Conservation (phyloP, 2,888 invertebrate species). For the Tenthredo scrophulariae region DNA sequence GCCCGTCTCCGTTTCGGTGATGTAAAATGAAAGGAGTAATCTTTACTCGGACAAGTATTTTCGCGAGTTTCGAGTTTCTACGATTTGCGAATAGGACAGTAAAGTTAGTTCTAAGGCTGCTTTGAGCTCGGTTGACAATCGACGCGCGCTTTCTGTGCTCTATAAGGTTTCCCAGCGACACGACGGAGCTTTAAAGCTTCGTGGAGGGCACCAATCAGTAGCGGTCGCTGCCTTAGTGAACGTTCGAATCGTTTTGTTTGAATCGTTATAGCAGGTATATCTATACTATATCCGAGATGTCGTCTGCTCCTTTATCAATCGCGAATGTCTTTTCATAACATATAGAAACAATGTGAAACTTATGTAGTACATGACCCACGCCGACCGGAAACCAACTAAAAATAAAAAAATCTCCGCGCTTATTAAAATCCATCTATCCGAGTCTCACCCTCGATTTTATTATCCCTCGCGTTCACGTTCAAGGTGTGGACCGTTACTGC, state of each 20-base stretch:
- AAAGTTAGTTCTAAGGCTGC: slow-evolving; percentile 29
- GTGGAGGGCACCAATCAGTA: slow-evolving; percentile 24
- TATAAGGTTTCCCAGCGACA: slow-evolving; percentile 19
- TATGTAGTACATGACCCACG: not conserved
- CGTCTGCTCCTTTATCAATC: not conserved
- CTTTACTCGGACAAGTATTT: not conserved
- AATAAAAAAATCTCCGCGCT: not conserved
- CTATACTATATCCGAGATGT: not conserved
- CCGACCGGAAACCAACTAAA: not conserved
- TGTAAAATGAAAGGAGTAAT: not conserved
- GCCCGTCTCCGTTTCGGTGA: not conserved
- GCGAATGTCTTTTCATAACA: not conserved
- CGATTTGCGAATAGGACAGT: slow-evolving; percentile 21
- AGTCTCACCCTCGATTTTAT: not conserved
- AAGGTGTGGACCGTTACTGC: slow-evolving; percentile 6
- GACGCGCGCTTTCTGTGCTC: slow-evolving; percentile 31
- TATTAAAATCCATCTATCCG: slow-evolving; percentile 27
- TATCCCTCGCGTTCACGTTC: not conserved
- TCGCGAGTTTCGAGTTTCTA: slow-evolving; percentile 39
- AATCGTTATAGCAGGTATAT: not conserved
- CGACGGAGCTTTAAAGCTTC: slow-evolving; percentile 30
- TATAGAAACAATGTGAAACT: not conserved
- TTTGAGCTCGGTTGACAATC: slow-evolving; percentile 43
- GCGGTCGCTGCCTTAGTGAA: slow-evolving; percentile 22
- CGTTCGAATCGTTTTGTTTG: slow-evolving; percentile 28